phyloP scores from a whole-genome alignment of 2,797 vertebrate species.

The Rhynchonycteris naso region DNA sequence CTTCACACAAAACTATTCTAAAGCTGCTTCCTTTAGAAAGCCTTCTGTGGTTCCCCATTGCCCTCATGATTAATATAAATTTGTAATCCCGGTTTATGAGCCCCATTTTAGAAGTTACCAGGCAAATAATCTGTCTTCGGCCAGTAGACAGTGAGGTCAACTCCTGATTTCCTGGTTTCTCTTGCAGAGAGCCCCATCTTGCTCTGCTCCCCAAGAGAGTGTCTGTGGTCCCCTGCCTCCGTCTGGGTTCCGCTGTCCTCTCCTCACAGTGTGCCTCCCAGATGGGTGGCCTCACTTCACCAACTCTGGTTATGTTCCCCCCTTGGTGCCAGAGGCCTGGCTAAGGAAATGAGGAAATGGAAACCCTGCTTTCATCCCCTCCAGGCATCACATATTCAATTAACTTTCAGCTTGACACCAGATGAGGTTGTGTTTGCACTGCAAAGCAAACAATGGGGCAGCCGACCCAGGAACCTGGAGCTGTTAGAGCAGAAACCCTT shows the following conservation, averaged over 20 bases:
- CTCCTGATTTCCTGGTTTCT: neutral
- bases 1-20: neutral
- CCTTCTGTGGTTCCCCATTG: neutral
- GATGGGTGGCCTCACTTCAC: neutral
- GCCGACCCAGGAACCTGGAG: neutral
- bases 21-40: neutral
- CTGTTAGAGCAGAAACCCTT: neutral
- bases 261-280: neutral
- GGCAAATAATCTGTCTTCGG: neutral
- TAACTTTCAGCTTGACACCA: neutral
- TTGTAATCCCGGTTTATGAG: neutral
- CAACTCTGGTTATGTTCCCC: neutral
- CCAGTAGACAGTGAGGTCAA: neutral
- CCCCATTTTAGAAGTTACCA: neutral
- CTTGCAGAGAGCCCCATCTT: neutral
- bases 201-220: too few relatives aligned
- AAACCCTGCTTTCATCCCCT: neutral
- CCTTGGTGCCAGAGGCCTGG: neutral
- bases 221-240: neutral
- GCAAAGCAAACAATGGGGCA: fast-evolving
- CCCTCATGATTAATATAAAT: neutral
- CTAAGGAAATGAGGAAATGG: neutral
- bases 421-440: neutral
- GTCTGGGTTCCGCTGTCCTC: neutral
- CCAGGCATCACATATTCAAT: neutral